phyloP scores from a whole-genome alignment of 2,113 vertebrate species.

The Pluvianellus socialis region DNA sequence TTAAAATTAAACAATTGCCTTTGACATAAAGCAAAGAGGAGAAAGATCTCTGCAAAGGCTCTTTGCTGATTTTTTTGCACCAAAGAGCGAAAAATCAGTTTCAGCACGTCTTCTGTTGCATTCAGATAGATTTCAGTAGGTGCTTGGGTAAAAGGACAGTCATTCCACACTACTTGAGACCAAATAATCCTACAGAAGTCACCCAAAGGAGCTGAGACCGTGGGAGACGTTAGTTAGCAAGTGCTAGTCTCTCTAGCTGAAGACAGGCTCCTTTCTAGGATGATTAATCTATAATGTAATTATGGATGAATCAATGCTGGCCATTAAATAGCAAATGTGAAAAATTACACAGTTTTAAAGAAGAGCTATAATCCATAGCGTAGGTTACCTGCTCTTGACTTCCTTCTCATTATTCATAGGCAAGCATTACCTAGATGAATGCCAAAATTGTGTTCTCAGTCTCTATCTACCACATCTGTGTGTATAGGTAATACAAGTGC shows the following conservation, averaged over 20 bases:
- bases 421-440: not conserved
- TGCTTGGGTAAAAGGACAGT: not conserved
- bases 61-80: not conserved
- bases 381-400: not conserved
- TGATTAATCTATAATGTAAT: not conserved
- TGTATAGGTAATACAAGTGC: not conserved
- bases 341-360: not conserved
- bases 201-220: not conserved
- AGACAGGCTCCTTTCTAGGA: not conserved
- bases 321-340: not conserved
- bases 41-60: not conserved
- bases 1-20: not conserved
- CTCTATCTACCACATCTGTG: too few species aligned
- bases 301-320: not conserved
- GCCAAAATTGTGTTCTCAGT: not conserved
- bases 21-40: not conserved
- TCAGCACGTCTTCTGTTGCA: not conserved
- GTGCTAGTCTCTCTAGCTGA: not conserved
- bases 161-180: not conserved
- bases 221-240: not conserved
- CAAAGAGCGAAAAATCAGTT: constrained; percentile 1
- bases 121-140: not conserved
- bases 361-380: not conserved
- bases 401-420: not conserved
- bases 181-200: not conserved